Evolutionary conservation across 2,113 vertebrate species (phyloP).

Genomic region (Oryctolagus cuniculus): mOryCun1.1 NC_091439.1:24147501-24148000

Average conservation of each 20-base stretch:
- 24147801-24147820: neutral
- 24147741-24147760: neutral
- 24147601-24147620: neutral
- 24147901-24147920: conserved; percentile 1
- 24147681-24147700: neutral
- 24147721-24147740: neutral
- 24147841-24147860: neutral
- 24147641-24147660: neutral
- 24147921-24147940: neutral
- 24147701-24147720: neutral
- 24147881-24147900: neutral
- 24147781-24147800: neutral
- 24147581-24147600: neutral
- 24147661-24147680: neutral
- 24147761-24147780: neutral
- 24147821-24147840: neutral
- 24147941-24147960: conserved; percentile 51
- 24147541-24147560: no score
- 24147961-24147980: neutral
- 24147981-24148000: conserved; percentile 16
- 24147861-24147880: neutral
- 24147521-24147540: no score
- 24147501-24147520: no score
- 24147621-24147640: neutral
- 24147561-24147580: neutral